Conservation (phyloP, 53 echinoderm and acorn worm genomes). For the Zoroaster sp. region DNA sequence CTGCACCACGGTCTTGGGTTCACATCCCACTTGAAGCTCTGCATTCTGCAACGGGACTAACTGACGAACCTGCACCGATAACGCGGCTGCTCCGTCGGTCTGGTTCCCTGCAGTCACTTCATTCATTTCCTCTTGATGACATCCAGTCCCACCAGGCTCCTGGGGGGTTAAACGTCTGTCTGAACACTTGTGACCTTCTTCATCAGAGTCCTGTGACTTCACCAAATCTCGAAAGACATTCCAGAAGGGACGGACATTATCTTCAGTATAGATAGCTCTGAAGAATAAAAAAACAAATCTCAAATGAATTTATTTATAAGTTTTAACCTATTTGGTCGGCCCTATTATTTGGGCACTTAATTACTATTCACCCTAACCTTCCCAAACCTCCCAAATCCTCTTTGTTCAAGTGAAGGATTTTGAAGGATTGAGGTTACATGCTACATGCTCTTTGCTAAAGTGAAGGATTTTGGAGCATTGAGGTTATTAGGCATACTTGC, state of each 20-base stretch:
- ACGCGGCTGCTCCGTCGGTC: neutral
- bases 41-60: neutral
- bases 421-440: too few relatives aligned
- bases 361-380: too few relatives aligned
- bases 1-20: neutral
- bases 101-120: neutral
- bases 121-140: neutral
- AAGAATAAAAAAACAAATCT: neutral
- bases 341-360: too few relatives aligned
- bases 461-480: too few relatives aligned
- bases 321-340: too few relatives aligned
- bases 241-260: constrained; percentile 42
- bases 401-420: too few relatives aligned
- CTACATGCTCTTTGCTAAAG: too few relatives aligned
- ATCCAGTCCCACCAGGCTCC: neutral
- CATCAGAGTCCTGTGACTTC: constrained; percentile 33
- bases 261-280: constrained; percentile 45
- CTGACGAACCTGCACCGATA: neutral
- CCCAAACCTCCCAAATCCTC: too few relatives aligned
- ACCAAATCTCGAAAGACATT: neutral
- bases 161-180: neutral
- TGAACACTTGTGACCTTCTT: too few relatives aligned
- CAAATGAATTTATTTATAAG: too few relatives aligned
- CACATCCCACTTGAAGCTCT: neutral
- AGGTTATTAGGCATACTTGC: too few relatives aligned